phyloP scores from a whole-genome alignment of 2,888 invertebrate species.

The Cyaniris semiargus region DNA sequence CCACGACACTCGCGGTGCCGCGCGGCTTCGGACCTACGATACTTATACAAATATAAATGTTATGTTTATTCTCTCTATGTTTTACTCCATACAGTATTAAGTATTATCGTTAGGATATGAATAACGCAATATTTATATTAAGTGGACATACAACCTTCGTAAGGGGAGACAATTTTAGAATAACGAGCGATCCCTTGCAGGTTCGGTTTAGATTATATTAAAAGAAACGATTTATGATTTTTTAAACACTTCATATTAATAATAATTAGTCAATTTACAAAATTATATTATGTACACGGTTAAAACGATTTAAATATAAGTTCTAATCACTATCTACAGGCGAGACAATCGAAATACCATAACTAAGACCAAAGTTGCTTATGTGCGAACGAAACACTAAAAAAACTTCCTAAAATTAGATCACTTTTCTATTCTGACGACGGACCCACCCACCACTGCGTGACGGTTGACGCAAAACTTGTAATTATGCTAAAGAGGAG shows the following conservation, averaged over 20 bases:
- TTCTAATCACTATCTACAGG: constrained; percentile 32
- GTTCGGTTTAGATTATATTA: constrained; percentile 40
- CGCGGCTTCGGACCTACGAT: constrained; percentile 48
- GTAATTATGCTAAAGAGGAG: constrained; percentile 57
- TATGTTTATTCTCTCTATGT: constrained; percentile 52
- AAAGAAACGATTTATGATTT: constrained; percentile 40
- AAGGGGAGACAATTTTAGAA: constrained; percentile 66
- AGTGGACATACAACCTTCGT: constrained; percentile 75
- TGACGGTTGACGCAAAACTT: constrained; percentile 61
- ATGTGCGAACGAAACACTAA: constrained; percentile 35
- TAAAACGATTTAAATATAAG: constrained; percentile 38
- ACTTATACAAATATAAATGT: constrained; percentile 62
- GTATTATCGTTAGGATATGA: constrained; percentile 70
- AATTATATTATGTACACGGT: constrained; percentile 46
- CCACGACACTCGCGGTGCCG: not conserved
- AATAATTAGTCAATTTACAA: constrained; percentile 45
- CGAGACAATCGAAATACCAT: constrained; percentile 32
- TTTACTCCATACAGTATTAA: constrained; percentile 63
- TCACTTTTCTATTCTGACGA: constrained; percentile 48
- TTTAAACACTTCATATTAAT: constrained; percentile 43
- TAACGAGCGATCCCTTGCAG: constrained; percentile 54
- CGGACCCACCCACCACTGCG: constrained; percentile 63
- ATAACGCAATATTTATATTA: constrained; percentile 73
- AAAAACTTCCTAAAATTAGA: constrained; percentile 34
- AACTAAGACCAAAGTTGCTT: constrained; percentile 38